phyloP scores from a whole-genome alignment of 1,140 invertebrate genomes.

The Macrostomum lignano region DNA sequence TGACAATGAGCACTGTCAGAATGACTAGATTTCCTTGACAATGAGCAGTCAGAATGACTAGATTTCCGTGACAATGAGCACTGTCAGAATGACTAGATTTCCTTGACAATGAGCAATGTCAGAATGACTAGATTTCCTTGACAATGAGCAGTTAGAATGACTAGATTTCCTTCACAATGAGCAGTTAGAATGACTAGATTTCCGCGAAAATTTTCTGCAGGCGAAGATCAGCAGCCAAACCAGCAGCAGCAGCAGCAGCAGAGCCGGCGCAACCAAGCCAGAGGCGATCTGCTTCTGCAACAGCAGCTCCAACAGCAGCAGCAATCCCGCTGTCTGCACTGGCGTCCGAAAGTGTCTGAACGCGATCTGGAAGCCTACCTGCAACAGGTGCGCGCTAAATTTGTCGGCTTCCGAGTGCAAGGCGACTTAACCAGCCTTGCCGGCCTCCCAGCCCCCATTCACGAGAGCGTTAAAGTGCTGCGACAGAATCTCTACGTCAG shows the following conservation, averaged over 20 bases:
- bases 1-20: no score
- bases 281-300: neutral
- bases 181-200: no score
- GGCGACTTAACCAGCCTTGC: conserved; percentile 49
- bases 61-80: no score
- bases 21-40: no score
- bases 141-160: no score
- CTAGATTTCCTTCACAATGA: no score
- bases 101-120: no score
- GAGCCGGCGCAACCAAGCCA: conserved; percentile 10
- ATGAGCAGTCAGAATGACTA: no score
- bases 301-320: conserved; percentile 11
- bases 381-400: conserved; percentile 62
- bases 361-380: conserved; percentile 44
- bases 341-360: conserved; percentile 38
- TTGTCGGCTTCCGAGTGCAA: conserved; percentile 52
- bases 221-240: no score
- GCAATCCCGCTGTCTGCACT: conserved; percentile 75
- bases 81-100: no score
- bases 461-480: conserved; percentile 64
- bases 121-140: no score
- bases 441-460: conserved; percentile 67
- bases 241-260: conserved; percentile 16
- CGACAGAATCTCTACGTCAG: no score
- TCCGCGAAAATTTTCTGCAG: conserved; percentile 59